A percentile compares a stretch with the other conserved stretches of the same genome.
These are phyloP conservation scores for Oscheius sp. DNA, from an alignment of 2,888 invertebrate genomes.

Conservation along the genomic window DNA sequence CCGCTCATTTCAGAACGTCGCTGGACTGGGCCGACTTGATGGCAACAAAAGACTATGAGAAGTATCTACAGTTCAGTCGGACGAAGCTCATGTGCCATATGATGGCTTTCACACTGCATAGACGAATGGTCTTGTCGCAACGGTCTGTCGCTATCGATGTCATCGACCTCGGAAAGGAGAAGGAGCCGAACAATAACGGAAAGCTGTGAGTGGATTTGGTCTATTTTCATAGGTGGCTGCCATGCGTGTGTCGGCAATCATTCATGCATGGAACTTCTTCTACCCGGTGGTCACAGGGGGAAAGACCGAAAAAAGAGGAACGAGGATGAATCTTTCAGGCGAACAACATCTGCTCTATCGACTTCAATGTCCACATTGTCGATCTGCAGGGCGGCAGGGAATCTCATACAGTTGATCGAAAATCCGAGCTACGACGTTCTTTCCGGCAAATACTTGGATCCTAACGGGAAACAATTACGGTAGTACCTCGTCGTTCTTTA, in stretches of 20 bases:
- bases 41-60: slow-evolving; percentile 69
- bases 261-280: slow-evolving; percentile 29
- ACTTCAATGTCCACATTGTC: slow-evolving; percentile 61
- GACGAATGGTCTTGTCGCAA: slow-evolving; percentile 53
- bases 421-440: slow-evolving; percentile 55
- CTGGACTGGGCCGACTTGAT: slow-evolving; percentile 69
- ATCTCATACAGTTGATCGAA: slow-evolving; percentile 65
- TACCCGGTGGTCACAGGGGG: neutral
- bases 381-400: slow-evolving; percentile 58
- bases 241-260: slow-evolving; percentile 19
- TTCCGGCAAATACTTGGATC: slow-evolving; percentile 70
- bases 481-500: slow-evolving; percentile 7
- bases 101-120: slow-evolving; percentile 68
- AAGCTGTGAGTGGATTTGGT: slow-evolving; percentile 46
- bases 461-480: slow-evolving; percentile 68
- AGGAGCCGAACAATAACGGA: slow-evolving; percentile 62
- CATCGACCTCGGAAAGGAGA: slow-evolving; percentile 61
- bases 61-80: slow-evolving; percentile 71
- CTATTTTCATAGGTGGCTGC: neutral
- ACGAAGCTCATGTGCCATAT: slow-evolving; percentile 72
- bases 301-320: neutral
- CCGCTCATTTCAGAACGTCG: slow-evolving; percentile 46
- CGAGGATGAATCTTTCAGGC: slow-evolving; percentile 43
- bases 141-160: slow-evolving; percentile 56
- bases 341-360: slow-evolving; percentile 60